Base-by-base conservation (phyloP, 1,140 invertebrate species). In the Physella acuta region DNA sequence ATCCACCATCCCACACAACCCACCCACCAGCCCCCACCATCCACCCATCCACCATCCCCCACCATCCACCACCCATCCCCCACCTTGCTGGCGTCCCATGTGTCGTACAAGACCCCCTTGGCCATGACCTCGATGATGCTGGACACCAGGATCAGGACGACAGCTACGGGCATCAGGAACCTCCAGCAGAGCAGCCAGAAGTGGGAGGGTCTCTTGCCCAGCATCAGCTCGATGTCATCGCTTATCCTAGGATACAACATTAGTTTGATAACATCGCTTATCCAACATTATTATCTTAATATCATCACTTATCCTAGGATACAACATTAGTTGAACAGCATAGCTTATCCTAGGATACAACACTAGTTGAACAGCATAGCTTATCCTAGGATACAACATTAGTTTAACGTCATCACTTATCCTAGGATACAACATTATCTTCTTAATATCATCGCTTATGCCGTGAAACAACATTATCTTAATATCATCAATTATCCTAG, bases 111-210 rank as follows among this genome's bases (percentile, higher is more conserved):
- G 20, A 74, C 72, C 17, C 75, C 75, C 11, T 71, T 58, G 2
- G 67, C 55, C 14, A 71, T 67, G 59, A 78, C 76, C 44, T 78
- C 75, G 5, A 74, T 67, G 2, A 78, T 30, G 51, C 75, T 78
- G 4, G 76, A 74, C 0, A 75, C 2, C 3, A 79, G 66, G 20
- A 79, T 78, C 24, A 88, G 85, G 78, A 92, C 85, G 39, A 93
- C 87, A 20, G 92, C 88, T 14, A 89, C 85, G 4, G 92, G 92
- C 1, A 91, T 92, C 28, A 93, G 86, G n/a, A 90, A 86, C 61
- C 90, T 89, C 92, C 92, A 94, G 88, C 92, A 91, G 68, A 89
- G 86, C 59, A 89, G 89, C 92, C 92, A 94, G 60, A 78, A 81
- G 61, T 76, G 76, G 59, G 73, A 73, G 3, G 78, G 77, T 52